These are phyloP conservation scores for Drosophila recens DNA, from an alignment of 2,888 invertebrate species.

Conservation along the genomic window DNA sequence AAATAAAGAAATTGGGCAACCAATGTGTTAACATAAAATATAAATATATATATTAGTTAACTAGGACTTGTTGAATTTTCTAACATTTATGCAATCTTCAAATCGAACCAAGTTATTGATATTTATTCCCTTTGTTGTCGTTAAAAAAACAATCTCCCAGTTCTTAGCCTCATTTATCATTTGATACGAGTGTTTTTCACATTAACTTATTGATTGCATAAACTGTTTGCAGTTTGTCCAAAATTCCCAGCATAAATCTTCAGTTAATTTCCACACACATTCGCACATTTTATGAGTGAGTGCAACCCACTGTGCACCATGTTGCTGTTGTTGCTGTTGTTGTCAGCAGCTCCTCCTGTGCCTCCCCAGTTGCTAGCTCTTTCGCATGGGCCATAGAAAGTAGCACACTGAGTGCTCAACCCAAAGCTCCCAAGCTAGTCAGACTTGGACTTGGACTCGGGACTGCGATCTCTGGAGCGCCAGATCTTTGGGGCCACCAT, in stretches of 20 bases:
- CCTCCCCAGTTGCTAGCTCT: constrained; percentile 22
- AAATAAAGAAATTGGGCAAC: too few species aligned
- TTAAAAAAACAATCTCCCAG: background rate
- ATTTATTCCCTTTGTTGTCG: background rate
- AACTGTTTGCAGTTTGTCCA: background rate
- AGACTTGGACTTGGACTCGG: background rate
- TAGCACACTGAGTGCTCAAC: constrained; percentile 50
- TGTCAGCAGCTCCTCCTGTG: constrained; percentile 22
- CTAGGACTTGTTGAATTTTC: background rate
- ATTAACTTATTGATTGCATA: constrained; percentile 10
- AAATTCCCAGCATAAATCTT: constrained; percentile 25
- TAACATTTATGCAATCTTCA: background rate
- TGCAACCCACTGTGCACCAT: constrained; percentile 55
- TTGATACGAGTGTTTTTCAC: background rate
- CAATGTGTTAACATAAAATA: too few species aligned
- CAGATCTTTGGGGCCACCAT: constrained; percentile 75
- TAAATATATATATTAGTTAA: too few species aligned
- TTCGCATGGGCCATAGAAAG: constrained; percentile 64
- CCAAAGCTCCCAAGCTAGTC: constrained; percentile 15
- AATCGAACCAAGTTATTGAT: background rate
- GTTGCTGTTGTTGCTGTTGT: background rate
- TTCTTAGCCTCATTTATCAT: background rate
- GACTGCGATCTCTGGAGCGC: constrained; percentile 31
- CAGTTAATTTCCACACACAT: constrained; percentile 24
- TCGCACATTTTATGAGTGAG: constrained; percentile 28